Conservation (phyloP, 2,888 invertebrate genomes). For the Drosophila histrio region DNA sequence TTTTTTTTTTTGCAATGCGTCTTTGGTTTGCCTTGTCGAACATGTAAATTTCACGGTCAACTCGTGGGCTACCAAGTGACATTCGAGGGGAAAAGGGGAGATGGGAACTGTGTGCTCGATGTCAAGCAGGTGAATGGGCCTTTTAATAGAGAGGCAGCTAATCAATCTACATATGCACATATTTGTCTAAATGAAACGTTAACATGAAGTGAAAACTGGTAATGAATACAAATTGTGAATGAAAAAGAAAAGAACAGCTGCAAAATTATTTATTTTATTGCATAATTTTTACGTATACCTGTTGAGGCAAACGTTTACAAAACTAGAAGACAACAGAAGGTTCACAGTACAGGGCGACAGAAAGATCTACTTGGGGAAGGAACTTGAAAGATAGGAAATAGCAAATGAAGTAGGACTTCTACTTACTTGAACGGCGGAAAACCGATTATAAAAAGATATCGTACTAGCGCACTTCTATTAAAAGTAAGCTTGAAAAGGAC, state of each 20-base stretch:
- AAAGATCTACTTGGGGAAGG: no score
- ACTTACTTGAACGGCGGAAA: no score
- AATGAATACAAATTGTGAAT: background rate
- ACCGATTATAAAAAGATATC: no score
- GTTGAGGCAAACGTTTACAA: no score
- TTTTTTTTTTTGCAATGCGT: constrained; percentile 31
- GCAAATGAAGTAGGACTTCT: no score
- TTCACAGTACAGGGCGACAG: no score
- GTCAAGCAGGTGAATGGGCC: constrained; percentile 46
- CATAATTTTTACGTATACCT: no score
- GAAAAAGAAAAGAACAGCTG: background rate
- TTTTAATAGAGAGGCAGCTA: constrained; percentile 26
- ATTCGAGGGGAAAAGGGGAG: constrained; percentile 17
- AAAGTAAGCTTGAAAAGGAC: no score
- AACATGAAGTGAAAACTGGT: background rate
- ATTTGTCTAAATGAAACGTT: constrained; percentile 1
- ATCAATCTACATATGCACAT: constrained; percentile 35
- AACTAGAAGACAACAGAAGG: no score
- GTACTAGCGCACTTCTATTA: no score
- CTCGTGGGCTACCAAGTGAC: constrained; percentile 45
- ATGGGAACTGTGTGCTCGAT: constrained; percentile 22
- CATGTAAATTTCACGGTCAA: constrained; percentile 67
- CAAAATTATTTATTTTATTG: no score
- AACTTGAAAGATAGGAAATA: no score
- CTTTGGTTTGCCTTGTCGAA: constrained; percentile 34